Percentiles rank a stretch among this genome's conserved stretches.
Evolutionary conservation across 1,140 invertebrate genomes (phyloP).

Genomic region (Trachymyrmex septentrionalis): DNA sequence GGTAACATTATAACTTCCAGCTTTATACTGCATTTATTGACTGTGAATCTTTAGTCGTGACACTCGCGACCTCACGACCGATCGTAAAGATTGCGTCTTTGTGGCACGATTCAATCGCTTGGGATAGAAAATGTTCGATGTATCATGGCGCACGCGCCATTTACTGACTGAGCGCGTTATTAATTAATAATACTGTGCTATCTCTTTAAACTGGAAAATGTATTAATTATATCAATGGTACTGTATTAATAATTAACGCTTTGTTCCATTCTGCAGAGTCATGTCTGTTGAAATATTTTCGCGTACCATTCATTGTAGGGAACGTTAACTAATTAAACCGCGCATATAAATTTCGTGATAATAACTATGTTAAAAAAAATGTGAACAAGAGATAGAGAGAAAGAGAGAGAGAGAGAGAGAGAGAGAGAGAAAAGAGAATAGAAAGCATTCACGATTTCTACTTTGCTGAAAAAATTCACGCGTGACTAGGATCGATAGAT

Average conservation of each 20-base stretch:
- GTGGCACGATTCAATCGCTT: conserved; percentile 17
- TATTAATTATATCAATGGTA: conserved; percentile 65
- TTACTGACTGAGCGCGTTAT: conserved; percentile 24
- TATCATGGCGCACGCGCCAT: conserved; percentile 26
- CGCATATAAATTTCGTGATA: conserved; percentile 40
- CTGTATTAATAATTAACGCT: conserved; percentile 65
- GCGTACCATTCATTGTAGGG: background rate
- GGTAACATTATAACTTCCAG: conserved; percentile 51
- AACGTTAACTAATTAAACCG: conserved; percentile 34
- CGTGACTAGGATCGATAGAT: background rate
- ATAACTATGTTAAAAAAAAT: background rate
- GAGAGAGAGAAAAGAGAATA: background rate
- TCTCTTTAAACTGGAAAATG: conserved; percentile 39
- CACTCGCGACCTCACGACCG: conserved; percentile 61
- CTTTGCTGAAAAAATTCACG: background rate
- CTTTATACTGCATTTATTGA: conserved; percentile 31
- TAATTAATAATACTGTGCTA: conserved; percentile 68
- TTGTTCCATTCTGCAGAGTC: conserved; percentile 42
- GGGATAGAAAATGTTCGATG: conserved; percentile 19
- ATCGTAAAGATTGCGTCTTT: conserved; percentile 45
- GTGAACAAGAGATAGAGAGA: background rate
- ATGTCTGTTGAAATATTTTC: conserved; percentile 43
- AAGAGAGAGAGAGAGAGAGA: background rate
- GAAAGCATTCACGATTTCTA: conserved; percentile 1
- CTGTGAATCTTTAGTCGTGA: conserved; percentile 62